Evolutionary conservation across 2,113 vertebrate genomes (phyloP).

Genomic region (Illadopsis cleaveri): DNA sequence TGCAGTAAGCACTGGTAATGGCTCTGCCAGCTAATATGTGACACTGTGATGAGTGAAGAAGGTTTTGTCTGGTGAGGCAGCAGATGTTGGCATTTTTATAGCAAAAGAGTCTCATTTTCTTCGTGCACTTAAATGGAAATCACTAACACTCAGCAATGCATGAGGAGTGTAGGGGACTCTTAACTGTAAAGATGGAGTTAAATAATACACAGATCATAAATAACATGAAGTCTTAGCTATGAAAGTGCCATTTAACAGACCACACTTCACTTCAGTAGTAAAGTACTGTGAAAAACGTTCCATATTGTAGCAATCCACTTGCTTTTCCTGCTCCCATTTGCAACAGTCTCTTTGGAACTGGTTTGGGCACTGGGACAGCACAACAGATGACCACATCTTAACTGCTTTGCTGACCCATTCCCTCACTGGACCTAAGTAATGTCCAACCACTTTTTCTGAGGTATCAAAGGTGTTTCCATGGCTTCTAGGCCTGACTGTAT

Average conservation of each 20-base stretch:
- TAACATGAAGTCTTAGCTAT: neutral
- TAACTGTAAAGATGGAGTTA: neutral
- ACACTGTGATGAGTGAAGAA: neutral
- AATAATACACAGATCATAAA: neutral
- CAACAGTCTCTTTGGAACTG: neutral
- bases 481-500: neutral
- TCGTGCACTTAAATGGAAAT: neutral
- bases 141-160: rapidly evolving
- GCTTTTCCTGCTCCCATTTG: neutral
- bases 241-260: neutral
- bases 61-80: neutral
- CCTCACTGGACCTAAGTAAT: neutral
- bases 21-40: neutral
- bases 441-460: neutral
- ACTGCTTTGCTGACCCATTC: neutral
- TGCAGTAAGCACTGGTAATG: neutral
- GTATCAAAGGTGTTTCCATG: neutral
- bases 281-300: neutral
- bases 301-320: neutral
- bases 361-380: neutral
- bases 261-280: neutral
- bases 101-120: neutral
- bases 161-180: neutral
- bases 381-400: neutral
- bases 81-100: neutral